A percentile compares a stretch with the other conserved stretches of the same genome.
phyloP scores from a whole-genome alignment of 1,140 invertebrate species.

The Magallana angulata region DNA sequence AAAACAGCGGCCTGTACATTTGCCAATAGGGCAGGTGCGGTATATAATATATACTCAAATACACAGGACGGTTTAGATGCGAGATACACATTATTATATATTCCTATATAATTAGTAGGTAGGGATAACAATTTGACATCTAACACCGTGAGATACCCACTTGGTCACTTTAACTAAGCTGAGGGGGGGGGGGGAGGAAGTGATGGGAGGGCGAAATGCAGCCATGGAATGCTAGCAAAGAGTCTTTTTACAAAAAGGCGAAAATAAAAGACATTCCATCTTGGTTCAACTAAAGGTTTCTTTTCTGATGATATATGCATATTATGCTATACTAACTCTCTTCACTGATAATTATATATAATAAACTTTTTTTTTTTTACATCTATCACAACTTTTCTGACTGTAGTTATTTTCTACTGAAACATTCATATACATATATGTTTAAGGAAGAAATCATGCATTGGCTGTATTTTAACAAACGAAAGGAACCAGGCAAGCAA shows the following conservation, averaged over 20 bases:
- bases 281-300: background rate
- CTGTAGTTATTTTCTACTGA: background rate
- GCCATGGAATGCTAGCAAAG: background rate
- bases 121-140: background rate
- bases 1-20: background rate
- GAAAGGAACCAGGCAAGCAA: background rate
- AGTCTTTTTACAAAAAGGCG: background rate
- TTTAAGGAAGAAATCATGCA: constrained; percentile 10
- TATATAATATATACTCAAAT: background rate
- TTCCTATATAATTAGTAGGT: background rate
- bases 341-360: background rate
- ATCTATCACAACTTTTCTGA: background rate
- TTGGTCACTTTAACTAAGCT: constrained; percentile 24
- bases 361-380: no score
- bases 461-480: constrained; percentile 9
- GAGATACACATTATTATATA: background rate
- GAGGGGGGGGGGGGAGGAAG: background rate
- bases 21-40: constrained; percentile 22
- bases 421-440: background rate
- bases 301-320: constrained; percentile 17
- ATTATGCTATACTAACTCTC: constrained; percentile 31
- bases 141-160: constrained; percentile 32
- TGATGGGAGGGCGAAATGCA: background rate
- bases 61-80: constrained; percentile 20
- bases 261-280: constrained; percentile 4